These are phyloP conservation scores for Chlorocebus sabaeus DNA, from an alignment of 2,113 vertebrate genomes.

Conservation along the genomic window DNA sequence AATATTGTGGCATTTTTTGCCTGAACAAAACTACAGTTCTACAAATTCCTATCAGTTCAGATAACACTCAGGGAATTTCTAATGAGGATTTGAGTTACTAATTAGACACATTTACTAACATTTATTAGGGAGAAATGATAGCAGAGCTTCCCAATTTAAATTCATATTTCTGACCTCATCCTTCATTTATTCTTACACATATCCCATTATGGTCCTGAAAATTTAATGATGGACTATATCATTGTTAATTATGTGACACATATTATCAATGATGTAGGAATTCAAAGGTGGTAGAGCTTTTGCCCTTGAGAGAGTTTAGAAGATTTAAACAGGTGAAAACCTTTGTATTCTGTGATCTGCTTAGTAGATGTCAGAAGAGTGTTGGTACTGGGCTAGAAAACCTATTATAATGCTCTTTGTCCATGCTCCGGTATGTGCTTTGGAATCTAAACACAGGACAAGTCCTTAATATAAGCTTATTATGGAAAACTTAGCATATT, in stretches of 20 bases:
- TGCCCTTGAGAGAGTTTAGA: slow-evolving; percentile 42
- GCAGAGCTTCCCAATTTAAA: slow-evolving; percentile 19
- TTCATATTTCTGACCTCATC: slow-evolving; percentile 46
- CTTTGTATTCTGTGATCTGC: not conserved
- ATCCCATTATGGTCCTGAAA: not conserved
- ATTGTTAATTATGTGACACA: slow-evolving; percentile 41
- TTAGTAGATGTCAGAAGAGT: not conserved
- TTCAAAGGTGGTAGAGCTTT: not conserved
- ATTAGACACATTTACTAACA: slow-evolving; percentile 28
- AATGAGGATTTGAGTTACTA: slow-evolving; percentile 36
- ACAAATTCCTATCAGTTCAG: not conserved
- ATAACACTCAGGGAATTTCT: slow-evolving; percentile 44
- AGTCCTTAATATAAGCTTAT: not conserved
- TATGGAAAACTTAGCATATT: not conserved
- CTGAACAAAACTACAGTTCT: not conserved
- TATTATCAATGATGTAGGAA: slow-evolving; percentile 20
- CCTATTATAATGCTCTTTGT: not conserved
- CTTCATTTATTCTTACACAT: slow-evolving; percentile 35
- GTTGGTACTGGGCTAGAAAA: not conserved
- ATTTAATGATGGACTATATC: slow-evolving; percentile 46
- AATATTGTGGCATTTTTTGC: not conserved
- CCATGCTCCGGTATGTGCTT: not conserved
- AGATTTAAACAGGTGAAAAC: not conserved
- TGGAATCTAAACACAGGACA: not conserved
- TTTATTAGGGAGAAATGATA: slow-evolving; percentile 52